Percentiles rank a stretch among this genome's conserved stretches.
These are phyloP conservation scores for Lycia hirtaria DNA, from an alignment of 2,888 invertebrate species.

Conservation along the genomic window DNA sequence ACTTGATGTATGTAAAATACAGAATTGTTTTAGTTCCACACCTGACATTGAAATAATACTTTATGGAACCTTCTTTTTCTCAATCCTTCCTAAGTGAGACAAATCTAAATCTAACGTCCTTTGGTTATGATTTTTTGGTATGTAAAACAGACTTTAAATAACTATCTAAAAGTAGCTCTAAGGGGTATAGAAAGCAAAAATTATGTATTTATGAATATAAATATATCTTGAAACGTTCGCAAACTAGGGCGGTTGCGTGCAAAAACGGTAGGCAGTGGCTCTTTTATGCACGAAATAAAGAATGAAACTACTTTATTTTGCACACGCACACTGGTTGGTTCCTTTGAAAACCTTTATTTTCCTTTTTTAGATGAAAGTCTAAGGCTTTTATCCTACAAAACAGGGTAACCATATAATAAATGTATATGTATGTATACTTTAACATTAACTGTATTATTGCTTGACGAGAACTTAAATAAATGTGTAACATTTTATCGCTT, in stretches of 20 bases:
- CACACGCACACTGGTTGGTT: slow-evolving; percentile 30
- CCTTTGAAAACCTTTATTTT: slow-evolving; percentile 35
- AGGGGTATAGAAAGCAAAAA: background rate
- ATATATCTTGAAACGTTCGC: background rate
- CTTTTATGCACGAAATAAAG: slow-evolving; percentile 27
- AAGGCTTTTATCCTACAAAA: slow-evolving; percentile 40
- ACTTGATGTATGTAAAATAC: no score
- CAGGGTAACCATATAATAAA: slow-evolving; percentile 28
- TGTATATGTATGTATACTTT: background rate
- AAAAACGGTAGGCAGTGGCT: slow-evolving; percentile 15
- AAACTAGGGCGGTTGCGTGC: slow-evolving; percentile 21
- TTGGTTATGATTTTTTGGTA: no score
- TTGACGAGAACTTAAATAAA: no score
- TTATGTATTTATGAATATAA: background rate
- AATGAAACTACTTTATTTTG: slow-evolving; percentile 22
- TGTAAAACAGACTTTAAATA: no score
- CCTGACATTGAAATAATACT: no score
- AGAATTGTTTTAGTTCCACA: no score
- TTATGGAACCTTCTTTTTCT: no score
- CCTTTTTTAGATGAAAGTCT: slow-evolving; percentile 45
- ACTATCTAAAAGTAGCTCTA: no score
- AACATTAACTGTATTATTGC: no score
- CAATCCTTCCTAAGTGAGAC: no score
- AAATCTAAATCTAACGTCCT: no score
- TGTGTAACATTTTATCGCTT: no score